phyloP scores from a whole-genome alignment of 1,140 invertebrate genomes.

The Drosophila busckii region DNA sequence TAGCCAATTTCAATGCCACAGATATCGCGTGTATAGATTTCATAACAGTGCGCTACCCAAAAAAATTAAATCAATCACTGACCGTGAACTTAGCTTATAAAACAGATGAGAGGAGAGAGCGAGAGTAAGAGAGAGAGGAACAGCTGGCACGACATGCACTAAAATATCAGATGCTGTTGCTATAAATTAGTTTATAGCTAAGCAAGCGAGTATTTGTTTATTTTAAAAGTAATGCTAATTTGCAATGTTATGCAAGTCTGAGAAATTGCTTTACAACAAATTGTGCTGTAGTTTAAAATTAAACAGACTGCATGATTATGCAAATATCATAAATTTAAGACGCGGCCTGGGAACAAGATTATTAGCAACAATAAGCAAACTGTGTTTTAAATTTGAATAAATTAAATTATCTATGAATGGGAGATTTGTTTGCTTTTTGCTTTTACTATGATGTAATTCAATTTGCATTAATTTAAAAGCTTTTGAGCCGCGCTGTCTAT shows the following conservation, averaged over 20 bases:
- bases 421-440: too few species aligned
- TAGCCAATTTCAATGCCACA: slow-evolving; percentile 58
- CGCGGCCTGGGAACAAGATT: neutral
- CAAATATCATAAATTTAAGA: neutral
- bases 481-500: too few species aligned
- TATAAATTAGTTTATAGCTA: too few species aligned
- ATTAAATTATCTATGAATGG: slow-evolving; percentile 9
- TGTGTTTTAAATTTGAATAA: neutral
- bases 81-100: slow-evolving; percentile 48
- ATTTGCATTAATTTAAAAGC: too few species aligned
- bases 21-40: slow-evolving; percentile 52
- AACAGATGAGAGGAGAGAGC: neutral
- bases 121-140: neutral
- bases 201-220: too few species aligned
- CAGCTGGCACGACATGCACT: slow-evolving; percentile 3
- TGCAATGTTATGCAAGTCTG: too few species aligned
- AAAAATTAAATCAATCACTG: slow-evolving; percentile 69
- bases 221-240: too few species aligned
- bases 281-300: too few species aligned
- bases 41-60: slow-evolving; percentile 28
- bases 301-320: too few species aligned
- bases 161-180: neutral
- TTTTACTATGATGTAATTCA: too few species aligned
- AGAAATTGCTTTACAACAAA: too few species aligned
- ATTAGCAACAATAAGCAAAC: neutral